Percentiles rank a stretch among this genome's conserved stretches.
Evolutionary conservation across 2,797 vertebrate genomes (phyloP).

Genomic region (Manis crassicaudata): DNA sequence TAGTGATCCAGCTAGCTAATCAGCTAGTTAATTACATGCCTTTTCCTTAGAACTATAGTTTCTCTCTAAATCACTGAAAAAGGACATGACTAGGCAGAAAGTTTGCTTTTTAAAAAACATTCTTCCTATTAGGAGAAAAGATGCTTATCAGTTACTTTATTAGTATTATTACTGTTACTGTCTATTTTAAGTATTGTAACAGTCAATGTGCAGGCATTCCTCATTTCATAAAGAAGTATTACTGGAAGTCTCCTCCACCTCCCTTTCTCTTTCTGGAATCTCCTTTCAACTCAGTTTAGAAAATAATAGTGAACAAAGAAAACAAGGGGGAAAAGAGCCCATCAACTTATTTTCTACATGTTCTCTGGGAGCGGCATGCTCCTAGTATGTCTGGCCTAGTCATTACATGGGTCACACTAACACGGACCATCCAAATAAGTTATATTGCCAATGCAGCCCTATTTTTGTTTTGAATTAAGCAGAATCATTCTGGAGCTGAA

Average conservation of each 20-base stretch:
- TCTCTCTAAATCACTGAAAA: constrained; percentile 55
- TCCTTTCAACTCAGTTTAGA: constrained; percentile 10
- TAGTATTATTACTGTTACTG: neutral
- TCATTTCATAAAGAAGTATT: constrained; percentile 33
- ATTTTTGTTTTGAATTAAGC: constrained; percentile 48
- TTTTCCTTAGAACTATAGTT: constrained; percentile 13
- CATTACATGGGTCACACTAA: neutral
- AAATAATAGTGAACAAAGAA: constrained; percentile 44
- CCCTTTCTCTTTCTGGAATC: neutral
- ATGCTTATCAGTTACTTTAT: neutral
- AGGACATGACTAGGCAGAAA: constrained; percentile 56
- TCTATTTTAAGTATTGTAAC: constrained; percentile 25
- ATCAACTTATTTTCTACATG: neutral
- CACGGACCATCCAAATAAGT: neutral
- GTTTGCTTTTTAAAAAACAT: neutral
- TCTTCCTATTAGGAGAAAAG: neutral
- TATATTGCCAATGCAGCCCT: neutral
- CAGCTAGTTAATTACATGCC: neutral
- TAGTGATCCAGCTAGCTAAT: neutral
- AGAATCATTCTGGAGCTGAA: neutral
- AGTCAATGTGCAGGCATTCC: neutral
- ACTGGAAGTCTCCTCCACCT: neutral
- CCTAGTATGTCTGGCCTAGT: neutral
- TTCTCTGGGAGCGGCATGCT: neutral
- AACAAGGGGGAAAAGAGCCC: neutral